These are phyloP conservation scores for Megaceryle maxima DNA, from an alignment of 2,113 vertebrate species.

Conservation along the genomic window DNA sequence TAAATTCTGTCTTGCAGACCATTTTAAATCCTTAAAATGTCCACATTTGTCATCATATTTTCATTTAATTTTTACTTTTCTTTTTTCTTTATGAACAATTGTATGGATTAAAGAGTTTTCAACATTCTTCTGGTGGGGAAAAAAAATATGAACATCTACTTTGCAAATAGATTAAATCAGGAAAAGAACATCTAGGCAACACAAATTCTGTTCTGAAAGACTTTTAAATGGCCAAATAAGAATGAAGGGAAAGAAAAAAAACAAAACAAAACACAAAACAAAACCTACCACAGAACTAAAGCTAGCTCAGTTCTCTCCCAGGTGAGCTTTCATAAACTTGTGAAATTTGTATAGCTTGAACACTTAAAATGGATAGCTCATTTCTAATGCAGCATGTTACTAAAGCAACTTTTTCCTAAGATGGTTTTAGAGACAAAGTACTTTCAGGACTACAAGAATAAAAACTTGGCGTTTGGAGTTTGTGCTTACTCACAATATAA, in stretches of 20 bases:
- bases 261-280: neutral
- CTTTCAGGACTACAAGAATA: neutral
- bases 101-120: neutral
- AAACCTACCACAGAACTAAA: neutral
- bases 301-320: neutral
- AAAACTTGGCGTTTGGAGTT: neutral
- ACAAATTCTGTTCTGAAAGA: neutral
- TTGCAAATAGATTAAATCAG: neutral
- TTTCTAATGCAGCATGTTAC: neutral
- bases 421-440: neutral
- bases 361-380: neutral
- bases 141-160: neutral
- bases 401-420: neutral
- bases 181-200: neutral
- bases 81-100: neutral
- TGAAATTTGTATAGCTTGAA: neutral
- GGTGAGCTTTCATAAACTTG: neutral
- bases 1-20: constrained; percentile 20
- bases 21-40: constrained; percentile 44
- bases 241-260: neutral
- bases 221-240: neutral
- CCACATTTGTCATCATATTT: constrained; percentile 49
- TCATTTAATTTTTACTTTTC: constrained; percentile 21
- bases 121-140: neutral
- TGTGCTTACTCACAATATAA: neutral